These are phyloP conservation scores for Austrolebias charrua DNA, from an alignment of 2,797 vertebrate genomes.

Conservation along the genomic window DNA sequence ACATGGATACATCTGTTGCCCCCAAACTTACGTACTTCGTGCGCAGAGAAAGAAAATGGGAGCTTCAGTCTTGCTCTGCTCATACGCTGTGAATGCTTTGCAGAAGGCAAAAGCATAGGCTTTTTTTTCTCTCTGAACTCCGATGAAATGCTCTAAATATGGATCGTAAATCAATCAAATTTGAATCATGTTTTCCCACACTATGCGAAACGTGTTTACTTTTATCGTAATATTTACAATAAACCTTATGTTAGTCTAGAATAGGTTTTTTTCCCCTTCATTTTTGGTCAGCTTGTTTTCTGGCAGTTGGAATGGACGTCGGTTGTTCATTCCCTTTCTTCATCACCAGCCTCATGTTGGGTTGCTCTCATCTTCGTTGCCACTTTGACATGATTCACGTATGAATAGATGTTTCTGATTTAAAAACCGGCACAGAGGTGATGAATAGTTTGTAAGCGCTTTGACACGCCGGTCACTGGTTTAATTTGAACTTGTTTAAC, in stretches of 20 bases:
- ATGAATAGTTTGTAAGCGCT: slow-evolving; percentile 19
- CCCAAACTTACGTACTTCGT: slow-evolving; percentile 31
- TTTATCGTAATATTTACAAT: neutral
- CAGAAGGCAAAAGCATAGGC: slow-evolving; percentile 67
- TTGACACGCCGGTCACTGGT: slow-evolving; percentile 3
- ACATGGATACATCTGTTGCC: slow-evolving; percentile 7
- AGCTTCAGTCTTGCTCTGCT: slow-evolving; percentile 66
- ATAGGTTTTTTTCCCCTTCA: slow-evolving; percentile 10
- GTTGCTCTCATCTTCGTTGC: slow-evolving; percentile 43
- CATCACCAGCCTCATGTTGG: slow-evolving; percentile 58
- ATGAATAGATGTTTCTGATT: neutral
- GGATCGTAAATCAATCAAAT: slow-evolving; percentile 1
- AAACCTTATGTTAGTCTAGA: slow-evolving; percentile 1
- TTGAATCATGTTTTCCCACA: neutral
- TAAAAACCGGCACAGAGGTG: neutral
- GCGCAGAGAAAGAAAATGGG: slow-evolving; percentile 61
- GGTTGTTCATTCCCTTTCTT: slow-evolving; percentile 70
- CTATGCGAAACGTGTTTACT: slow-evolving; percentile 1
- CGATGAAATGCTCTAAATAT: slow-evolving; percentile 30
- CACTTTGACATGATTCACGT: neutral
- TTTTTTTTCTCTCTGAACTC: slow-evolving; percentile 58
- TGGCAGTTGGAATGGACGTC: slow-evolving; percentile 74
- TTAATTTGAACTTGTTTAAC: slow-evolving; percentile 48
- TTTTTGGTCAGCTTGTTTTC: slow-evolving; percentile 53
- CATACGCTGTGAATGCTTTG: slow-evolving; percentile 78